Conservation (phyloP, 1,140 invertebrate genomes). For the Aphis gossypii region DNA sequence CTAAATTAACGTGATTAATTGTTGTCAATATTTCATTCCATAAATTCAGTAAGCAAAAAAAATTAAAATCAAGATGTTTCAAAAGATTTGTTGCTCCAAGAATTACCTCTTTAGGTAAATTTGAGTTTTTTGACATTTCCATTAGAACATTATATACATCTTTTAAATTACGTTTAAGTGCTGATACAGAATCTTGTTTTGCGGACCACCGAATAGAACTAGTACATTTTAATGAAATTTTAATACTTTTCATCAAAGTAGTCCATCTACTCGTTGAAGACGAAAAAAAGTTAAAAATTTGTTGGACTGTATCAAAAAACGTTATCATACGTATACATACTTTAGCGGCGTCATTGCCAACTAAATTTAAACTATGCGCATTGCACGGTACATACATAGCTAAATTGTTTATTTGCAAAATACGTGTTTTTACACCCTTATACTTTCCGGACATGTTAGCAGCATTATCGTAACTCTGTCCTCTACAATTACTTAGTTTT, state of each 20-base stretch:
- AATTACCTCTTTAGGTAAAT: no score
- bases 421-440: conserved; percentile 61
- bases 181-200: no score
- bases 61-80: no score
- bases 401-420: conserved; percentile 55
- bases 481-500: conserved; percentile 56
- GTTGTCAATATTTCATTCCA: no score
- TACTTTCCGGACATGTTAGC: conserved; percentile 62
- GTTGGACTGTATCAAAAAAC: neutral
- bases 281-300: conserved; percentile 11
- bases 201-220: no score
- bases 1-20: no score
- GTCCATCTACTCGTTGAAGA: neutral
- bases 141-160: no score
- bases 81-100: no score
- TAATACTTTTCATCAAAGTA: neutral
- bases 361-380: conserved; percentile 59
- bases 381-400: conserved; percentile 59
- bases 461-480: conserved; percentile 63
- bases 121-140: no score
- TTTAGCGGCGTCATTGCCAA: conserved; percentile 54
- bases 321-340: neutral
- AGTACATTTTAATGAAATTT: no score
- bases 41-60: no score
- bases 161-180: no score